Base-by-base conservation (phyloP, 1,140 invertebrate species). In the Adoxophyes honmai region DNA sequence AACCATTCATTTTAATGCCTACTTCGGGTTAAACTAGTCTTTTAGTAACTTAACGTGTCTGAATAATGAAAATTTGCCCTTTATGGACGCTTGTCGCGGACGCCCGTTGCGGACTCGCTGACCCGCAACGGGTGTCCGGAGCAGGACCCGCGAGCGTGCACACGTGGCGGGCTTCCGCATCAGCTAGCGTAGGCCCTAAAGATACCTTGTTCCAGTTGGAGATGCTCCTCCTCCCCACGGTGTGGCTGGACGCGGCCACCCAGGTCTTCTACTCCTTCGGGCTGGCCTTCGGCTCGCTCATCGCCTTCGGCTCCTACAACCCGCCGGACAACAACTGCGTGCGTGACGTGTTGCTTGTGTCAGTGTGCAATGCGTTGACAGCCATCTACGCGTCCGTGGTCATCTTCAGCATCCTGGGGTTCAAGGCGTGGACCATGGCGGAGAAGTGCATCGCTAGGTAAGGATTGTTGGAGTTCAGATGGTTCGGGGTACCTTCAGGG, bases 191-290 rank as follows among this genome's bases (percentile, higher is more conserved):
- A n/a, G n/a, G n/a, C n/a, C n/a, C n/a, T 51, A 52, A 44, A 35
- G 37, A 6, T 53, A 62, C 58, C n/a, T 58, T 52, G 68, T 68
- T 72, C 0, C 78, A 95, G 94, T 91, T 96, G 64, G 94, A 95
- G 62, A 97, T 95, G 78, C 88, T 97, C 21, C 76, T 93, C 35
- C 92, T 96, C 69, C 94, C 95, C 0, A 95, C 91, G 42, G 96
- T 98, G 0, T 98, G 97, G 97, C 89, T 98, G 67, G 97, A 98
- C 79, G 97, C 97, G 3, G 97, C 97, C 5, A 98, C 96, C 0
- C 97, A 98, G 91, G 97, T 98, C 10, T 98, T 98, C 88, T 98
- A 98, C 86, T 97, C 95, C 3, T 96, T 98, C 80, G 97, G 97
- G 8, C 89, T 98, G 64, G 97, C 96, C 11, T 98, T 98, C 81